Conservation (phyloP, 1,140 invertebrate genomes). For the Drosophila quadrilineata region DNA sequence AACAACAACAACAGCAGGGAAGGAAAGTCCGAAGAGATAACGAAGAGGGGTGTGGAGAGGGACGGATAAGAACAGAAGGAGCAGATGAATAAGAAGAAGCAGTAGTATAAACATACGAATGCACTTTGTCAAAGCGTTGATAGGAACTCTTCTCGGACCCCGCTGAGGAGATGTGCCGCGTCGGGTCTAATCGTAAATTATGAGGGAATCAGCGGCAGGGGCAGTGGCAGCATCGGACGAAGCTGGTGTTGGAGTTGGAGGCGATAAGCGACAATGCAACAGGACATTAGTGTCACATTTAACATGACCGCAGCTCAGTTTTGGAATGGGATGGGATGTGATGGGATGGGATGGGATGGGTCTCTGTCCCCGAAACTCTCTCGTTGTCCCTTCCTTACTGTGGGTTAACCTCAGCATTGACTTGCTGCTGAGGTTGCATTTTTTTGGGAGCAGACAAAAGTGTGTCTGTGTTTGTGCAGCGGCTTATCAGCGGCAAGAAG, state of each 20-base stretch:
- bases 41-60: neutral
- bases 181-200: conserved; percentile 39
- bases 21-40: neutral
- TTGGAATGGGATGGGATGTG: too few species aligned
- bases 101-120: conserved; percentile 62
- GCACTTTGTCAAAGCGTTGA: conserved; percentile 48
- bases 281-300: conserved; percentile 74
- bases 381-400: too few species aligned
- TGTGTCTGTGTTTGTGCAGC: conserved; percentile 55
- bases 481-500: conserved; percentile 7
- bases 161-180: neutral
- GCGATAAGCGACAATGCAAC: conserved; percentile 60
- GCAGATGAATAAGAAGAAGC: conserved; percentile 9
- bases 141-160: too few species aligned
- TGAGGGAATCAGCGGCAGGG: conserved; percentile 34
- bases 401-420: too few species aligned
- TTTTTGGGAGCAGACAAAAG: conserved; percentile 74
- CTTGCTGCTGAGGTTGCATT: conserved; percentile 42
- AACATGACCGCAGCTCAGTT: conserved; percentile 66
- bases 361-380: too few species aligned
- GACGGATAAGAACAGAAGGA: neutral
- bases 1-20: too few species aligned
- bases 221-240: conserved; percentile 9
- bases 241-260: neutral
- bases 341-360: too few species aligned